These are phyloP conservation scores for Caprella mutica DNA, from an alignment of 2,888 invertebrate species.

Conservation along the genomic window DNA sequence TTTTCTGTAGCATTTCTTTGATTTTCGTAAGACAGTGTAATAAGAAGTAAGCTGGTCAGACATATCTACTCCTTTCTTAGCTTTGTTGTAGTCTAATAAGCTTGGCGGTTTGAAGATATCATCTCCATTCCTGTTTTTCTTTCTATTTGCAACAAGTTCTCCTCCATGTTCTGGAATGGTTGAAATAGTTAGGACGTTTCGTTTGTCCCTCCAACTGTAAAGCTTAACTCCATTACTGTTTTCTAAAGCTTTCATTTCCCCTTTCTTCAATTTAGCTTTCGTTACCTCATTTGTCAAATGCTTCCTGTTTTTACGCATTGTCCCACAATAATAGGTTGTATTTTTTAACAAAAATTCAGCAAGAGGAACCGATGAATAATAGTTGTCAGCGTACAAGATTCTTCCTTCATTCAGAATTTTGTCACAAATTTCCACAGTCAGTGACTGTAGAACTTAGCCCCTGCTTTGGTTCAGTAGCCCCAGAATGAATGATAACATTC, in stretches of 20 bases:
- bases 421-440: not conserved
- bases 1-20: slow-evolving; percentile 7
- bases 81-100: slow-evolving; percentile 9
- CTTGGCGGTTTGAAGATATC: slow-evolving; percentile 9
- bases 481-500: slow-evolving; percentile 12
- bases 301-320: slow-evolving; percentile 5
- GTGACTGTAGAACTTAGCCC: slow-evolving; percentile 6
- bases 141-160: not conserved
- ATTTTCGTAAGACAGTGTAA: slow-evolving; percentile 1
- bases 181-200: slow-evolving; percentile 10
- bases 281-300: slow-evolving; percentile 13
- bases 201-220: slow-evolving; percentile 13
- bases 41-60: slow-evolving; percentile 9
- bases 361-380: slow-evolving; percentile 1
- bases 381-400: slow-evolving; percentile 1
- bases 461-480: not conserved
- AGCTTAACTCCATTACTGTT: slow-evolving; percentile 14
- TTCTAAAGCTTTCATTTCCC: slow-evolving; percentile 1
- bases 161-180: slow-evolving; percentile 10
- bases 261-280: slow-evolving; percentile 14
- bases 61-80: slow-evolving; percentile 10
- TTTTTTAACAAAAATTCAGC: slow-evolving; percentile 12
- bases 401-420: slow-evolving; percentile 4
- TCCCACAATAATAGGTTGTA: slow-evolving; percentile 16
- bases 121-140: not conserved